Evolutionary conservation across 2,113 vertebrate species (phyloP).

Genomic region (Oncorhynchus tshawytscha): DNA sequence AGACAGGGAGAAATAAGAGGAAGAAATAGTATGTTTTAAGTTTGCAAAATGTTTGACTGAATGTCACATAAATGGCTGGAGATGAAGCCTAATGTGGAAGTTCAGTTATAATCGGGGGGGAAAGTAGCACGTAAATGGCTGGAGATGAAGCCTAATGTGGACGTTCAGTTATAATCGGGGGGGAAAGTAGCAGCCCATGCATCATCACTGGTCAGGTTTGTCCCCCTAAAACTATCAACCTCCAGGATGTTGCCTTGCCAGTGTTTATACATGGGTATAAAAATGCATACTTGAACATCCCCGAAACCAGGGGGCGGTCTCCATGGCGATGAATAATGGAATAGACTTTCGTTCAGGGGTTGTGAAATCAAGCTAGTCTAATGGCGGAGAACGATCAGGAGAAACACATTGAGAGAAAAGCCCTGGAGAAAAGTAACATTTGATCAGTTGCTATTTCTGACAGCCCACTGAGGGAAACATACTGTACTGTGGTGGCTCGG

Average conservation of each 20-base stretch:
- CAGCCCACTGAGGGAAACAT: background rate
- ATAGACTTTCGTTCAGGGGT: background rate
- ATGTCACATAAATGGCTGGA: too few relatives aligned
- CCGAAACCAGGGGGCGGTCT: background rate
- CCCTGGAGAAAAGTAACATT: background rate
- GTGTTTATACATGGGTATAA: background rate
- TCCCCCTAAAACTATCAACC: background rate
- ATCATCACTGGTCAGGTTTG: background rate
- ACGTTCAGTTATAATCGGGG: too few relatives aligned
- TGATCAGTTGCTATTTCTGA: slow-evolving; percentile 10
- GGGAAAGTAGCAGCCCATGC: background rate
- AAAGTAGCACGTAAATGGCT: too few relatives aligned
- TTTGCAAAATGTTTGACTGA: too few relatives aligned
- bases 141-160: too few relatives aligned
- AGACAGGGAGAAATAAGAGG: background rate
- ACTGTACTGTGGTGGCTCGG: background rate
- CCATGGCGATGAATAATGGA: slow-evolving; percentile 15
- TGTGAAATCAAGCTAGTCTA: background rate
- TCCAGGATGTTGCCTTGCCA: background rate
- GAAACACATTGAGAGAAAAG: background rate
- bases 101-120: background rate
- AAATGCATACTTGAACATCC: slow-evolving; percentile 1
- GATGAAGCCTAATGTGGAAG: too few relatives aligned
- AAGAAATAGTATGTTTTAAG: background rate
- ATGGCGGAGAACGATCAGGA: slow-evolving; percentile 3